Conservation (phyloP, 2,797 vertebrate species). For the Megaceryle alcyon region DNA sequence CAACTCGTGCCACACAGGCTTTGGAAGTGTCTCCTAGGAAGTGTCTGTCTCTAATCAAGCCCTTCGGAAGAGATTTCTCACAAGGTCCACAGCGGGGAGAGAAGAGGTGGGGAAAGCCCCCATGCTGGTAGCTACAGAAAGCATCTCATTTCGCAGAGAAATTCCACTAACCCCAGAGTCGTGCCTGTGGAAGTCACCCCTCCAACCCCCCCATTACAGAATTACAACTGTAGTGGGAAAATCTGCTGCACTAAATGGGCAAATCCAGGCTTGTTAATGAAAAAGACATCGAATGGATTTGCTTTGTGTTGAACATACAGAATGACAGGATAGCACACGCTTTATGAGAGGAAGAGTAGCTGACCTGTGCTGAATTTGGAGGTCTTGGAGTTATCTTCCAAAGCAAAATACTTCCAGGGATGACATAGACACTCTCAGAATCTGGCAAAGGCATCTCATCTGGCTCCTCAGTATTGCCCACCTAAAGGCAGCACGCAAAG, state of each 20-base stretch:
- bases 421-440: constrained; percentile 90
- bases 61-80: background rate
- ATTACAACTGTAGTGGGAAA: background rate
- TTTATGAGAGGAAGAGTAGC: background rate
- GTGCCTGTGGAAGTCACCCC: background rate
- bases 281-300: background rate
- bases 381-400: constrained; percentile 95
- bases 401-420: constrained; percentile 92
- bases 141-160: background rate
- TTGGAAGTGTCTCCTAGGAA: background rate
- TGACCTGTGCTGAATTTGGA: constrained; percentile 91
- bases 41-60: background rate
- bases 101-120: background rate
- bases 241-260: background rate
- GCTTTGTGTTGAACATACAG: background rate
- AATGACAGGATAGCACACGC: background rate
- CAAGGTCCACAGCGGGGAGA: background rate
- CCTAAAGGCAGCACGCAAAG: constrained; percentile 53
- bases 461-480: constrained; percentile 85
- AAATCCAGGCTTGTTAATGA: background rate
- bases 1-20: background rate
- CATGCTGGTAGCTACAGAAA: background rate
- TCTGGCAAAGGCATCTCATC: constrained; percentile 93
- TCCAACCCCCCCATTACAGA: background rate
- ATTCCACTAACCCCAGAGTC: background rate